Evolutionary conservation across 1,140 invertebrate species (phyloP).

Genomic region (Helicoverpa zea): DNA sequence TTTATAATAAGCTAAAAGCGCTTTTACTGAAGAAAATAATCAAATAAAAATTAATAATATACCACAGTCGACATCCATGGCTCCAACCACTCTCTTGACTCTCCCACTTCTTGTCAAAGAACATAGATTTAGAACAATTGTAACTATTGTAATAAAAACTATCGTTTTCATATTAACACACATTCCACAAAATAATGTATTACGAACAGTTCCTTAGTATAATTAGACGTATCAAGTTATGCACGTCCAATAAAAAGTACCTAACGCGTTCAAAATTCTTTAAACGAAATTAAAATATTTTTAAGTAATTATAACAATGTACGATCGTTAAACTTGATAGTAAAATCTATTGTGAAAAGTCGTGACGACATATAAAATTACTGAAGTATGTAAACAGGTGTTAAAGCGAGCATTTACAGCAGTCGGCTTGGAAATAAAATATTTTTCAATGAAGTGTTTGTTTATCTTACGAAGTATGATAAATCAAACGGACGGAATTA

Average conservation of each 20-base stretch:
- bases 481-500: conserved; percentile 10
- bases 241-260: too few species aligned
- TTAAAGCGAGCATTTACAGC: conserved; percentile 40
- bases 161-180: not conserved
- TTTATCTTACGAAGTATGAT: conserved; percentile 11
- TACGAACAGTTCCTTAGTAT: not conserved
- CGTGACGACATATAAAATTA: conserved; percentile 54
- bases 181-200: conserved; percentile 6
- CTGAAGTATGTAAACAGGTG: conserved; percentile 54
- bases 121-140: conserved; percentile 27
- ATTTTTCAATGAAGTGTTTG: conserved; percentile 15
- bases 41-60: conserved; percentile 40
- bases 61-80: conserved; percentile 74
- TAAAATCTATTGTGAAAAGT: conserved; percentile 50
- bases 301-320: not conserved
- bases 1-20: too few species aligned
- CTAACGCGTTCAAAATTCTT: not conserved
- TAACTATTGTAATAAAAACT: not conserved
- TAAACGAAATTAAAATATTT: not conserved
- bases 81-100: conserved; percentile 74
- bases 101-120: conserved; percentile 61
- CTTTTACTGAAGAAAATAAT: not conserved
- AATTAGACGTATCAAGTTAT: too few species aligned
- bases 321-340: not conserved
- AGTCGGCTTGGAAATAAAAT: conserved; percentile 18